phyloP scores from a whole-genome alignment of 2,888 invertebrate genomes.

The Labia minor region DNA sequence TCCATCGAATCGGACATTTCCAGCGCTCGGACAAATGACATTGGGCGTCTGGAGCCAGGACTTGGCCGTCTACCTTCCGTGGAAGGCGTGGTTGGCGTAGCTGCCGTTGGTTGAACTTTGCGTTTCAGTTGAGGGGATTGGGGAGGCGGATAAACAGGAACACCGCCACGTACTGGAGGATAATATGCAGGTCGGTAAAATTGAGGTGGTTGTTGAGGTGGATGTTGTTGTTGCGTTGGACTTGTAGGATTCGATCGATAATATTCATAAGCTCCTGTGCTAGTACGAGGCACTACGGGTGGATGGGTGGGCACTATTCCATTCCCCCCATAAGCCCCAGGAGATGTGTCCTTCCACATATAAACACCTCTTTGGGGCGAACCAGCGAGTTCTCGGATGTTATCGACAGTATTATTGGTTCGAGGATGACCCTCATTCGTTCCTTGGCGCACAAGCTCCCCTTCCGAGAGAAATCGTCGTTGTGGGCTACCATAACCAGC shows the following conservation, averaged over 20 bases:
- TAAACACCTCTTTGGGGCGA: slow-evolving; percentile 74
- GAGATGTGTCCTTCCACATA: slow-evolving; percentile 69
- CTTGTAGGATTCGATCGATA: slow-evolving; percentile 65
- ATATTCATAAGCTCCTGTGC: slow-evolving; percentile 37
- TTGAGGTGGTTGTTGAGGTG: slow-evolving; percentile 30
- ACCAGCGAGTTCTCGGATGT: slow-evolving; percentile 77
- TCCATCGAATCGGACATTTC: slow-evolving; percentile 85
- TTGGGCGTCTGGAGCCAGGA: slow-evolving; percentile 50
- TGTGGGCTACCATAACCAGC: slow-evolving; percentile 50
- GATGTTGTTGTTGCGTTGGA: slow-evolving; percentile 47
- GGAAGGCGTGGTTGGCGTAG: slow-evolving; percentile 39
- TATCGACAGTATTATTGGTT: slow-evolving; percentile 68
- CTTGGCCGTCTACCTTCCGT: slow-evolving; percentile 27
- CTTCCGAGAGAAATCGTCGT: slow-evolving; percentile 68
- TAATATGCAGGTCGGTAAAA: slow-evolving; percentile 40
- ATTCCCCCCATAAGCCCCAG: slow-evolving; percentile 42
- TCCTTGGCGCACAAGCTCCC: slow-evolving; percentile 56
- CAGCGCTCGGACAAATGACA: slow-evolving; percentile 78
- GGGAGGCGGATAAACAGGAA: slow-evolving; percentile 54
- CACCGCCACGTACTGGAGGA: slow-evolving; percentile 53
- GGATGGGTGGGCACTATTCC: slow-evolving; percentile 27
- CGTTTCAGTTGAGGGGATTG: slow-evolving; percentile 48
- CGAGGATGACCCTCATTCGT: slow-evolving; percentile 41
- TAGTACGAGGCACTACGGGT: slow-evolving; percentile 27
- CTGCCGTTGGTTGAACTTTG: slow-evolving; percentile 34